phyloP scores from a whole-genome alignment of 1,140 invertebrate genomes.

The Vanessa tameamea region DNA sequence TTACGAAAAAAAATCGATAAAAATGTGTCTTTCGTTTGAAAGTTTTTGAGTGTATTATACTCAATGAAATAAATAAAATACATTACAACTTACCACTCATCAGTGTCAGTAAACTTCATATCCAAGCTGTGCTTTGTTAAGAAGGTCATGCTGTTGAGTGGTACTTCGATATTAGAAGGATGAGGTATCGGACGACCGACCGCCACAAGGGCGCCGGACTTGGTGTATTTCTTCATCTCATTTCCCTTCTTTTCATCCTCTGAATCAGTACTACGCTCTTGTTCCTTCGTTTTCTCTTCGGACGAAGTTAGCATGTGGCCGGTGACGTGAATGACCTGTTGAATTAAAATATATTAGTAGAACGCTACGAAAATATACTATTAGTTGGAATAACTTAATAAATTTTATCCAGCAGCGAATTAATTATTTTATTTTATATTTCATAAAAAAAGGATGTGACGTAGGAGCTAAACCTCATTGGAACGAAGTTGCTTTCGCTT shows the following conservation, averaged over 20 bases:
- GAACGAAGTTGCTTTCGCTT: no score
- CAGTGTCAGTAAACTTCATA: slow-evolving; percentile 96
- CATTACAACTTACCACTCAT: slow-evolving; percentile 90
- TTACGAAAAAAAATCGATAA: no score
- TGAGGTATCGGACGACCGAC: slow-evolving; percentile 95
- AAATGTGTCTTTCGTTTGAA: no score
- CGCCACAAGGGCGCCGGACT: slow-evolving; percentile 84
- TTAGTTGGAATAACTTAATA: no score
- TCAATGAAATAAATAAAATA: neutral
- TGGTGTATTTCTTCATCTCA: slow-evolving; percentile 51
- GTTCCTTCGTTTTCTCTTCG: slow-evolving; percentile 53
- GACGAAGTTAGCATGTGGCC: slow-evolving; percentile 86
- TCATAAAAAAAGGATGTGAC: no score
- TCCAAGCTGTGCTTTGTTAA: slow-evolving; percentile 94
- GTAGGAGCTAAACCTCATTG: no score
- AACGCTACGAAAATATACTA: neutral
- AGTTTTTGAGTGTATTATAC: no score
- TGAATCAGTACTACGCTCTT: slow-evolving; percentile 28
- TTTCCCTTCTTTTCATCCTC: slow-evolving; percentile 58
- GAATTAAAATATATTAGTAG: slow-evolving; percentile 1
- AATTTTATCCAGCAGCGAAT: no score
- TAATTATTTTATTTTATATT: no score
- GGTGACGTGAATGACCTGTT: slow-evolving; percentile 92
- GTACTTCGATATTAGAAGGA: slow-evolving; percentile 95
- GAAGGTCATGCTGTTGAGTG: slow-evolving; percentile 93